Conservation (phyloP, 2,888 invertebrate species). For the Scaptomyza reducta region DNA sequence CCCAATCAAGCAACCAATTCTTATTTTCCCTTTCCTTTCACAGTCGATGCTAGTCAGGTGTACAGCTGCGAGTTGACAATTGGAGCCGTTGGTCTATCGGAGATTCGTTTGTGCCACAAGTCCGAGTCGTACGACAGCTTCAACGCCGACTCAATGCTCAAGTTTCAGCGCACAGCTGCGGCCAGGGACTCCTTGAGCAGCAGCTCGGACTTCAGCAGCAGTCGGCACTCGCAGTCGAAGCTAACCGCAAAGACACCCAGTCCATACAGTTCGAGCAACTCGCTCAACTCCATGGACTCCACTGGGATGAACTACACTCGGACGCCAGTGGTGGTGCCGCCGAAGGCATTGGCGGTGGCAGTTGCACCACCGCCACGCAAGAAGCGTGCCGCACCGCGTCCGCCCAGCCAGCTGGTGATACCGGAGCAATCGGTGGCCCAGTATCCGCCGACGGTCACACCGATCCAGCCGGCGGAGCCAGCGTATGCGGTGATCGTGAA, state of each 20-base stretch:
- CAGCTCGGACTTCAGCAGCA: slow-evolving; percentile 84
- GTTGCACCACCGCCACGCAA: slow-evolving; percentile 82
- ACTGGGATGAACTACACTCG: slow-evolving; percentile 83
- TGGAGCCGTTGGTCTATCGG: slow-evolving; percentile 84
- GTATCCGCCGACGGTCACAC: slow-evolving; percentile 8
- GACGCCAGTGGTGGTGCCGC: slow-evolving; percentile 72
- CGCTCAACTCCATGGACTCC: slow-evolving; percentile 84
- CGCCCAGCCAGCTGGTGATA: slow-evolving; percentile 82
- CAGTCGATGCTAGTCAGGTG: slow-evolving; percentile 84
- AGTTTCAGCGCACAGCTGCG: slow-evolving; percentile 80
- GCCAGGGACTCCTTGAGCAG: slow-evolving; percentile 83
- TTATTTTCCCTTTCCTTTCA: neutral
- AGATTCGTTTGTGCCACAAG: slow-evolving; percentile 84
- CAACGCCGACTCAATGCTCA: slow-evolving; percentile 82
- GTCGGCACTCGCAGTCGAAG: slow-evolving; percentile 81
- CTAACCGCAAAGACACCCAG: slow-evolving; percentile 83
- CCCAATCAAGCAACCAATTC: no score
- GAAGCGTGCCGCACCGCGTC: slow-evolving; percentile 83
- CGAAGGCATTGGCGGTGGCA: slow-evolving; percentile 59
- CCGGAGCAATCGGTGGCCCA: slow-evolving; percentile 78
- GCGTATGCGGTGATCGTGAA: slow-evolving; percentile 68
- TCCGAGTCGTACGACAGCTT: slow-evolving; percentile 83
- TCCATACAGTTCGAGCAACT: slow-evolving; percentile 84
- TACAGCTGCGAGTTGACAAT: slow-evolving; percentile 83
- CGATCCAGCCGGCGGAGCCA: slow-evolving; percentile 39